Evolutionary conservation across 2,113 vertebrate species (phyloP).

Genomic region (Herpailurus yagouaroundi): DNA sequence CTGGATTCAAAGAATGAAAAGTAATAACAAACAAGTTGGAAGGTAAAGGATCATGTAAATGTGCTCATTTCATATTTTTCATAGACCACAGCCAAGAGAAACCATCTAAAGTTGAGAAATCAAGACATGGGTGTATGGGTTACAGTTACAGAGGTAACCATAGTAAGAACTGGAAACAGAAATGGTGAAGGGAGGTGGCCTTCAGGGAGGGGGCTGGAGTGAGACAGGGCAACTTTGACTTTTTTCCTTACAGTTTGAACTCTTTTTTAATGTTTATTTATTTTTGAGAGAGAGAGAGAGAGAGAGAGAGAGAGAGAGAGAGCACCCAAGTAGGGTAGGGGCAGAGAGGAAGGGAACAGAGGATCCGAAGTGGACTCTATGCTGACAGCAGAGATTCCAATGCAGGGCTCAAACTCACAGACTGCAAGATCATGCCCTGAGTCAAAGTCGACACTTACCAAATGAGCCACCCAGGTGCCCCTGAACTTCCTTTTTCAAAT

Average conservation of each 20-base stretch:
- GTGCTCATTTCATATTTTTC: background rate
- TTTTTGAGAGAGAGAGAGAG: too few species aligned
- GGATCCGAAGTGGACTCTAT: too few species aligned
- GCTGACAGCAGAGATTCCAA: too few species aligned
- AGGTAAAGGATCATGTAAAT: background rate
- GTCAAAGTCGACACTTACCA: too few species aligned
- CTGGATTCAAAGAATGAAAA: background rate
- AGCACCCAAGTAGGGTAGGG: too few species aligned
- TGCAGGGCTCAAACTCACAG: too few species aligned
- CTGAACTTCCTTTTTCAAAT: background rate
- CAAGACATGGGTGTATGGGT: background rate
- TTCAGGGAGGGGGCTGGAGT: background rate
- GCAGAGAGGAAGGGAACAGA: too few species aligned
- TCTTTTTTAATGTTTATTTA: background rate
- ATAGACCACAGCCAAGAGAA: background rate
- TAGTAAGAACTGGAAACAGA: background rate
- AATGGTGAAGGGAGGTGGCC: background rate
- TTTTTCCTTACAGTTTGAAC: background rate
- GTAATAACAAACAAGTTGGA: background rate
- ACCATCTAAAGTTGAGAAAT: background rate
- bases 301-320: too few species aligned
- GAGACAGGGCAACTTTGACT: background rate
- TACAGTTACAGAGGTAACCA: background rate
- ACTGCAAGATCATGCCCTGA: too few species aligned
- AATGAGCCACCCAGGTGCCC: too few species aligned